A percentile compares a stretch with the other conserved stretches of the same genome.
These are phyloP conservation scores for Euplexia lucipara DNA, from an alignment of 2,888 invertebrate species.

Conservation along the genomic window DNA sequence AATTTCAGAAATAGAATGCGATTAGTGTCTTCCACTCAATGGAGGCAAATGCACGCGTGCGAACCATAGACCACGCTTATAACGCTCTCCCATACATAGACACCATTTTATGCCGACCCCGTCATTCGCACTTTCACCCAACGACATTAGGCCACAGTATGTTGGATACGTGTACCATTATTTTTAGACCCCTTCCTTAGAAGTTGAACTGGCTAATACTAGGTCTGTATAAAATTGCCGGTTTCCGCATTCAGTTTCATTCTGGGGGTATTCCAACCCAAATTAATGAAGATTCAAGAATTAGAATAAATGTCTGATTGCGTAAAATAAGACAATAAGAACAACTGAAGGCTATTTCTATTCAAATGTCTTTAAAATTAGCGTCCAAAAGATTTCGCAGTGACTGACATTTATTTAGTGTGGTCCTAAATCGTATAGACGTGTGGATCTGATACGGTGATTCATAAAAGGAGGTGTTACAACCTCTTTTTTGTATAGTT, in stretches of 20 bases:
- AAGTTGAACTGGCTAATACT: slow-evolving; percentile 8
- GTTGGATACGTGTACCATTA: slow-evolving; percentile 38
- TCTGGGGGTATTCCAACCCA: slow-evolving; percentile 70
- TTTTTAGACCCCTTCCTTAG: slow-evolving; percentile 36
- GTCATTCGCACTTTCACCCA: slow-evolving; percentile 50
- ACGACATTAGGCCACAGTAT: slow-evolving; percentile 31
- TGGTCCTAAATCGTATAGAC: slow-evolving; percentile 58
- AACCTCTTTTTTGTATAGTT: slow-evolving; percentile 25
- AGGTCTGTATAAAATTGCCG: slow-evolving; percentile 42
- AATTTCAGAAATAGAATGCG: slow-evolving; percentile 65
- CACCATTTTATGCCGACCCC: slow-evolving; percentile 57
- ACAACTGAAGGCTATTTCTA: slow-evolving; percentile 72
- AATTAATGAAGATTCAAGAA: slow-evolving; percentile 84
- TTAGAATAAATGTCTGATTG: slow-evolving; percentile 75
- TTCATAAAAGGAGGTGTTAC: slow-evolving; percentile 28
- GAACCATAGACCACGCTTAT: slow-evolving; percentile 69
- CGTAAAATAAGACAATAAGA: slow-evolving; percentile 79
- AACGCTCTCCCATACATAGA: slow-evolving; percentile 66
- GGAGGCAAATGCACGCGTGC: slow-evolving; percentile 70
- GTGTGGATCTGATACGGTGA: slow-evolving; percentile 50
- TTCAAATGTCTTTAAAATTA: slow-evolving; percentile 72
- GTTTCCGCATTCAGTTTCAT: slow-evolving; percentile 9
- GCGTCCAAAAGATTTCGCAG: slow-evolving; percentile 64
- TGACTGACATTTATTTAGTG: slow-evolving; percentile 59
- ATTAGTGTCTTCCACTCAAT: slow-evolving; percentile 66